These are phyloP conservation scores for Megalops cyprinoides DNA, from an alignment of 2,797 vertebrate genomes.

Conservation along the genomic window DNA sequence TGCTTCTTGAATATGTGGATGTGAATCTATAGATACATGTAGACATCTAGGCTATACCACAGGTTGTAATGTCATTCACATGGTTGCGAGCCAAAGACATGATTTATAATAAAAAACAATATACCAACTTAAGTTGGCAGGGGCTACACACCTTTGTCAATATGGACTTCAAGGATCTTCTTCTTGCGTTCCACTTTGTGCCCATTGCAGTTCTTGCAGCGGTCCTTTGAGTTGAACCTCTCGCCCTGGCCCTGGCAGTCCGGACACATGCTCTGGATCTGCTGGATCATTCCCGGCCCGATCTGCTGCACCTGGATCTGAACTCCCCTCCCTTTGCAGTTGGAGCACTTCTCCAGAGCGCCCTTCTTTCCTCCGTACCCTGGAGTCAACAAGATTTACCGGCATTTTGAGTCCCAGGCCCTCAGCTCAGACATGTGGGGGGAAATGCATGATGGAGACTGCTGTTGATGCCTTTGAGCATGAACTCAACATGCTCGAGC, in stretches of 20 bases:
- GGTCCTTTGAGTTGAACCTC: constrained; percentile 87
- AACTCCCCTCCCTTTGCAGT: constrained; percentile 91
- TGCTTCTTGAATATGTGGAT: too few species aligned
- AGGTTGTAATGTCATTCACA: too few species aligned
- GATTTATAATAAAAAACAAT: background rate
- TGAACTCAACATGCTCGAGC: background rate
- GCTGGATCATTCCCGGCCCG: constrained; percentile 95
- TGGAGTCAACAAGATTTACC: constrained; percentile 43
- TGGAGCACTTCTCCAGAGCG: constrained; percentile 86
- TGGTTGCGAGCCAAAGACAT: too few species aligned
- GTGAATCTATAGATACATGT: too few species aligned
- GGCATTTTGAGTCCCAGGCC: background rate
- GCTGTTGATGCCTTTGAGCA: background rate
- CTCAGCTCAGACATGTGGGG: background rate
- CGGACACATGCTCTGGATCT: constrained; percentile 91
- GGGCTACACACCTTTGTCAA: constrained; percentile 84
- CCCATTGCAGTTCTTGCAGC: constrained; percentile 89
- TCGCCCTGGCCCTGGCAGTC: constrained; percentile 95
- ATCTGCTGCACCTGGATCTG: constrained; percentile 91
- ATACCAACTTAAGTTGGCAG: background rate
- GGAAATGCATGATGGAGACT: background rate
- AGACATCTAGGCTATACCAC: too few species aligned
- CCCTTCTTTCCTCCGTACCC: constrained; percentile 94
- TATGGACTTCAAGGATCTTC: constrained; percentile 95
- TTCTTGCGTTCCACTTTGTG: constrained; percentile 91